Conservation (phyloP, 2,888 invertebrate genomes). For the Thelaira solivaga region DNA sequence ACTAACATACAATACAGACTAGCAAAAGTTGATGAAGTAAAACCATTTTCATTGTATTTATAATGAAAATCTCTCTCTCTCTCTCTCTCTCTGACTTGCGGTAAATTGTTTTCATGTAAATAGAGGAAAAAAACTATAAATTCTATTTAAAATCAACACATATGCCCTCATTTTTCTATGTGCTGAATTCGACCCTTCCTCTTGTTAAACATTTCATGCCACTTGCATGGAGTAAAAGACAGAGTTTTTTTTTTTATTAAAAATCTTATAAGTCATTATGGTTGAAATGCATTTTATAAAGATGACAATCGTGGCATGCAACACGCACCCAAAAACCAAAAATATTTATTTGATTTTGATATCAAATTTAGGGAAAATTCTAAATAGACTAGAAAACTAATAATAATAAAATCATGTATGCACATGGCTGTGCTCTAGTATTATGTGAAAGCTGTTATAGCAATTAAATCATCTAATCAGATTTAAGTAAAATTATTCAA, state of each 20-base stretch:
- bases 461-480: constrained; percentile 16
- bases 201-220: background rate
- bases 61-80: constrained; percentile 36
- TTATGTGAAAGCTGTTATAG: constrained; percentile 18
- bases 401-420: constrained; percentile 10
- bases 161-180: constrained; percentile 66
- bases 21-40: background rate
- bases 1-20: too few species aligned
- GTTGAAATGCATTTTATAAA: constrained; percentile 56
- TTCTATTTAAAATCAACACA: constrained; percentile 63
- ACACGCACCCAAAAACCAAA: constrained; percentile 55
- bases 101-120: background rate
- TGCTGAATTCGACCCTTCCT: constrained; percentile 27
- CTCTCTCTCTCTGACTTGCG: background rate
- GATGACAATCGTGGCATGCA: constrained; percentile 57
- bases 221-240: background rate
- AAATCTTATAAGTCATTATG: constrained; percentile 50
- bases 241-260: constrained; percentile 9
- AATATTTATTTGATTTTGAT: constrained; percentile 32
- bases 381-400: background rate
- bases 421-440: too few species aligned
- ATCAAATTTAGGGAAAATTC: constrained; percentile 26
- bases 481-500: constrained; percentile 2
- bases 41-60: constrained; percentile 6
- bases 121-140: constrained; percentile 48